Base-by-base conservation (phyloP, 2,888 invertebrate species). In the Spodoptera littoralis region DNA sequence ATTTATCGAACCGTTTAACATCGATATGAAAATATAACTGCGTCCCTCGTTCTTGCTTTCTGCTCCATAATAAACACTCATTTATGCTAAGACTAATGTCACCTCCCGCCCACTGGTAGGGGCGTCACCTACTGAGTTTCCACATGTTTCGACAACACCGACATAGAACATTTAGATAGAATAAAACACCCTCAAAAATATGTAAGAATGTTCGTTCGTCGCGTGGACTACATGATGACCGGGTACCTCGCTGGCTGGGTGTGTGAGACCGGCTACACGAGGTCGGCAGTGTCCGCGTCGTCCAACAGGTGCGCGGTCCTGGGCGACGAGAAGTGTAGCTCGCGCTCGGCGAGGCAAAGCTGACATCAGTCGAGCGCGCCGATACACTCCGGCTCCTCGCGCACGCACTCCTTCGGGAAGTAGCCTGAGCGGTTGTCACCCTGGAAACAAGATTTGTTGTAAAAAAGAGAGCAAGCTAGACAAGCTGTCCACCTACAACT, bases 371-470 rank as follows among this genome's bases (percentile, higher is more conserved):
- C 95, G 3, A 94, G 87, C 81, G 92, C 91, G 13, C 94, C 94
- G 79, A 94, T 92, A 55, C 93, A 94, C 80, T 95, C 94, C 2
- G 95, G 95, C 81, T 96, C 96, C 88, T 96, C 96, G 51, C 95
- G 95, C 51, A 98, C 97, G 90, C 97, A 97, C 75, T 96, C 96
- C 87, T 97, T 97, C 3, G 98, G 98, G 90, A 98, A 98, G 89
- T 97, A 98, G 13, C 98, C 98, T 4, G 93, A 90, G 1, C 95
- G 89, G 83, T 90, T 91, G 88, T 95, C 95, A 30, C 93, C 93
- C 94, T 94, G 84, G 0, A 55, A 4, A n/a, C 49, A 6, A 1
- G 30, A 24, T 41, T 11, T 18, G 9, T 13, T 60, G 8, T 22
- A 1, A 24, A 45, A 18, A 24, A 11, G 4, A 13, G 3, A 22